Conservation (phyloP, 92 coral and sea anemone species). For the Bergia puertoricense region DNA sequence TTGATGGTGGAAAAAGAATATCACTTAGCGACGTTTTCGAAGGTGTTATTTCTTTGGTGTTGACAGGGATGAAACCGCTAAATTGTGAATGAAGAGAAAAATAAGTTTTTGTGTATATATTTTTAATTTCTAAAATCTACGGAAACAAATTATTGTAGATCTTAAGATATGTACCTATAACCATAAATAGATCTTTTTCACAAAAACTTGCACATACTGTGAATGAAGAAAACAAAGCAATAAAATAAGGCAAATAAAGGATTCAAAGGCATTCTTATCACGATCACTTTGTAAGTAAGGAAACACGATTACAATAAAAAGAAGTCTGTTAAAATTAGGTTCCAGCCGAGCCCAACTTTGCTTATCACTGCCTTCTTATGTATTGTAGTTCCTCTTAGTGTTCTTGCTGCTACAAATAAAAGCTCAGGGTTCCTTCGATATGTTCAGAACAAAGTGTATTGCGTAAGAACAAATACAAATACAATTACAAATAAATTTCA, state of each 20-base stretch:
- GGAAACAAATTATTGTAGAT: slow-evolving; percentile 23
- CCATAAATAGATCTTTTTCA: slow-evolving; percentile 14
- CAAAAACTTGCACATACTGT: background rate
- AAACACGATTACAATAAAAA: background rate
- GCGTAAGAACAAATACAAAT: background rate
- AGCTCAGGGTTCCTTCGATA: background rate
- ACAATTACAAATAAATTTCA: slow-evolving; percentile 1
- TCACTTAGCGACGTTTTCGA: background rate
- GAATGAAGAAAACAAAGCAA: background rate
- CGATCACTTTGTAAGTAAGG: background rate
- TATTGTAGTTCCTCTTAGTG: background rate
- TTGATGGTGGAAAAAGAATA: too few relatives aligned
- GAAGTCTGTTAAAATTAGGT: background rate
- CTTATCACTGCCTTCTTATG: background rate
- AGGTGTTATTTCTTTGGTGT: background rate
- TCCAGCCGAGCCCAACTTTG: background rate
- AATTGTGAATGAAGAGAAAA: background rate
- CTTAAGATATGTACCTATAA: slow-evolving; percentile 4
- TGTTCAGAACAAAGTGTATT: background rate
- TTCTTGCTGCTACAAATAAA: background rate
- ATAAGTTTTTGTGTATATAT: background rate
- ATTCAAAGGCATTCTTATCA: background rate
- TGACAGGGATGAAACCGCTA: background rate
- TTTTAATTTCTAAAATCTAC: background rate
- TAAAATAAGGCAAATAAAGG: background rate